Base-by-base conservation (phyloP, 2,888 invertebrate species). In the Pseudanteris insignis region DNA sequence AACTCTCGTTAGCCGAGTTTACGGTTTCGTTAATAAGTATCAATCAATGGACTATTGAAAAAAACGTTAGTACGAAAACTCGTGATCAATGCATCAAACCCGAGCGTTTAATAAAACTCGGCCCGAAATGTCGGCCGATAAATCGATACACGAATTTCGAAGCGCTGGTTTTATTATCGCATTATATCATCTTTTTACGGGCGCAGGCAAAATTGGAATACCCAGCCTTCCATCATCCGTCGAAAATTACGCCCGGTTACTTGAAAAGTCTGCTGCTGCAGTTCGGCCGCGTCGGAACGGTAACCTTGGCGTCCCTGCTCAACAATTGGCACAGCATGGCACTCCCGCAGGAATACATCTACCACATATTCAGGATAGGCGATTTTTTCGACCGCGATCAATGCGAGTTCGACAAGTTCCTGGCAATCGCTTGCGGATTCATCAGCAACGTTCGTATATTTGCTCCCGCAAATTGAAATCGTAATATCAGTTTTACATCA, bases 211-310 rank as follows among this genome's bases (percentile, higher is more conserved):
- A 76, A 4, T 78, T 91, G 58, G 91, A 91, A 77, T 89, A 88
- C 71, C 89, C 89, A 0, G 83, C 87, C 1, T 84, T 85, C 47
- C 85, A 83, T 65, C 88, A 86, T 58, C 87, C 89, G 61, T 87
- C 88, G 1, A 90, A 90, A 0, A 82, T 94, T 1, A 91, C 92
- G 0, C 88, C 89, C 4, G 92, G 92, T 1, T 89, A 91, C 74
- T 80, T 94, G 48, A 88, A 86, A 74, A 88, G 90, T 9, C 80
- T 94, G 12, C 84, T 90, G 63, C 84, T 87, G 74, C 91, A 92
- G 85, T 89, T 92, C 63, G 70, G 71, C 33, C 65, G 50, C 28
- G 67, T 38, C 38, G 54, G 68, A 44, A 66, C 36, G 24, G 67
- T 73, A 38, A 28, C 60, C 44, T 25, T 71, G 60, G 65, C 53